phyloP scores from a whole-genome alignment of 2,888 invertebrate genomes.

The Catocala sponsa region DNA sequence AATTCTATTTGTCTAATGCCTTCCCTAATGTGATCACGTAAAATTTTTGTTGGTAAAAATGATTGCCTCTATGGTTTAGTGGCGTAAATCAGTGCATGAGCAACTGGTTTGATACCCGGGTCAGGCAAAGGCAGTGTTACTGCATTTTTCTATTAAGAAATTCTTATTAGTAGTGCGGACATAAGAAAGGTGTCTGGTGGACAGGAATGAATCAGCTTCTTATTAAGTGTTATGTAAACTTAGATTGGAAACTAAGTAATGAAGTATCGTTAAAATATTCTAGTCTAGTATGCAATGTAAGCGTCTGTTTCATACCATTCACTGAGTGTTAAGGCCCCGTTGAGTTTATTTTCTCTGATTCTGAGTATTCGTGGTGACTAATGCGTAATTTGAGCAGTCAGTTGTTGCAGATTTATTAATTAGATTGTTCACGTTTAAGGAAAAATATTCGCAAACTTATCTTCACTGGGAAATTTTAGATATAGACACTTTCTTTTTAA shows the following conservation, averaged over 20 bases:
- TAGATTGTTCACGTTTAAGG: background rate
- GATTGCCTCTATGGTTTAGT: background rate
- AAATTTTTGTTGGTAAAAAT: slow-evolving; percentile 30
- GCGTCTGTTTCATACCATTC: slow-evolving; percentile 19
- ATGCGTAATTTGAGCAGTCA: background rate
- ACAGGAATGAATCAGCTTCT: no score
- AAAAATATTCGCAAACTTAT: no score
- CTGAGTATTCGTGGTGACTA: slow-evolving; percentile 6
- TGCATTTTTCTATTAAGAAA: no score
- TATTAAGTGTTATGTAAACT: no score
- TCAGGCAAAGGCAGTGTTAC: no score
- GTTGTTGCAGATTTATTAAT: background rate
- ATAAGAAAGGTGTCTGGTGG: no score
- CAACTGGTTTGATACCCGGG: no score
- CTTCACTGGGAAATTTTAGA: no score
- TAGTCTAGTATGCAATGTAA: slow-evolving; percentile 10
- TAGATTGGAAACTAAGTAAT: no score
- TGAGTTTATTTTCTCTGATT: slow-evolving; percentile 6
- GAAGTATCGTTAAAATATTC: background rate
- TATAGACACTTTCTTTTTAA: no score
- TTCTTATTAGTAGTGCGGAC: no score
- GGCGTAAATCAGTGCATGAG: no score
- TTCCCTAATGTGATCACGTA: slow-evolving; percentile 63
- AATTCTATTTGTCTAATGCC: slow-evolving; percentile 79
- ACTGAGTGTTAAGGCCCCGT: slow-evolving; percentile 14